Evolutionary conservation across 2,888 invertebrate species (phyloP), one percentile per base, ranked within the genome.

Genomic region (Dichetophora obliterata): DNA sequence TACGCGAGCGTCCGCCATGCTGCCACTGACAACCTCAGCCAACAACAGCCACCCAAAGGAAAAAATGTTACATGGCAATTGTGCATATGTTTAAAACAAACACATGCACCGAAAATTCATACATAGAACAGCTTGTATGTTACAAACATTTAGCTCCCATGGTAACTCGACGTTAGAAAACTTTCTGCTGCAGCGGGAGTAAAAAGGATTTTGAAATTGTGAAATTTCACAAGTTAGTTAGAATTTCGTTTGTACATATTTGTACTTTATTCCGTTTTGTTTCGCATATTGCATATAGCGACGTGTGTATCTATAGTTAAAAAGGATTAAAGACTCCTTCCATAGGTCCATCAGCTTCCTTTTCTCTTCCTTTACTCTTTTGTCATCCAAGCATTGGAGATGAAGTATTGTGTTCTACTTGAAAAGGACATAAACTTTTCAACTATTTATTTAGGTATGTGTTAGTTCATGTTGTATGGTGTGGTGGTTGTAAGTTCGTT

Each of bases 201-300:
- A 71, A 79, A 77, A 78, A 75, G 75, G 75, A 80, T 78, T 80
- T 85, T 82, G 78, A 82, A 80, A 80, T 84, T 83, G 83, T 80
- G 82, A 82, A 83, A 82, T 83, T 81, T 81, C 78, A 81, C 83
- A 82, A 82, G 83, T 83, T 81, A 74, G 78, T 75, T 72, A 77
- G 80, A 80, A 83, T 83, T 80, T 80, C 78, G 72, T 75, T 78
- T 76, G 69, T 78, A 70, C 50, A 48, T 68, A 68, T 24, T 68
- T 27, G 50, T 68, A 68, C 16, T 68, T 80, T 77, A 69, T 77
- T 78, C 43, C 75, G 52, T 78, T 71, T 75, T 74, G 71, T 77
- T 74, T 75, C 72, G 72, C 59, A 78, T 72, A 78, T 75, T 73
- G 75, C 73, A 71, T 75, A 52, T 70, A 63, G 57, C 69, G 43